Conservation (phyloP, 1,140 invertebrate genomes). For the Plectus sambesii region DNA sequence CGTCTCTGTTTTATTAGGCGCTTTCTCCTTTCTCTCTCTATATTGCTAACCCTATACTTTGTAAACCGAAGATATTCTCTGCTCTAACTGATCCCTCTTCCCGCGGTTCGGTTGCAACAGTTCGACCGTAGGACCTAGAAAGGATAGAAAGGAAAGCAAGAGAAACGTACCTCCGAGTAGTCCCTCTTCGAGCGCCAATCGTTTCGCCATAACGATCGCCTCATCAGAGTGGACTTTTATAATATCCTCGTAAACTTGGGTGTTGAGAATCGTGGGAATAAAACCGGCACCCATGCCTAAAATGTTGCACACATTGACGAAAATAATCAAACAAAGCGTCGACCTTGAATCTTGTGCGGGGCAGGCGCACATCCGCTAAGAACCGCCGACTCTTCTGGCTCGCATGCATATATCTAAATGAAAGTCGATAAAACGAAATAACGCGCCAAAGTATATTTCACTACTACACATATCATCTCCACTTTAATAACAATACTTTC, state of each 20-base stretch:
- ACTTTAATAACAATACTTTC: too few species aligned
- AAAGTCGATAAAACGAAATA: too few species aligned
- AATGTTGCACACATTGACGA: slow-evolving; percentile 5
- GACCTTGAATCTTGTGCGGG: slow-evolving; percentile 41
- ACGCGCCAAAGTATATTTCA: too few species aligned
- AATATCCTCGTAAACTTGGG: slow-evolving; percentile 34
- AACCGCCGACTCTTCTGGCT: slow-evolving; percentile 38
- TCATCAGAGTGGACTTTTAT: slow-evolving; percentile 39
- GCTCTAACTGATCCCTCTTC: too few species aligned
- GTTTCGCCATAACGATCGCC: slow-evolving; percentile 41
- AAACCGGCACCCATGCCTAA: slow-evolving; percentile 39
- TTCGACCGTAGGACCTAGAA: too few species aligned
- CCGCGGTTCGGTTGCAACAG: too few species aligned
- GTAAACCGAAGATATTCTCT: too few species aligned
- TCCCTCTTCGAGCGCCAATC: slow-evolving; percentile 40
- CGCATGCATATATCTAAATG: slow-evolving; percentile 33
- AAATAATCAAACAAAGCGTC: slow-evolving; percentile 8
- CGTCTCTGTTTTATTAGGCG: too few species aligned
- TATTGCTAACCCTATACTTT: too few species aligned
- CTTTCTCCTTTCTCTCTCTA: too few species aligned
- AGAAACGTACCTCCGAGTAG: slow-evolving; percentile 34
- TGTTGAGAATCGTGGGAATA: slow-evolving; percentile 32
- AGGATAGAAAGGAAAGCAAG: too few species aligned
- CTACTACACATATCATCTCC: too few species aligned
- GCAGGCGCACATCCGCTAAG: slow-evolving; percentile 29